phyloP scores from a whole-genome alignment of 2,888 invertebrate species.

The Pyrocoelia pectoralis region DNA sequence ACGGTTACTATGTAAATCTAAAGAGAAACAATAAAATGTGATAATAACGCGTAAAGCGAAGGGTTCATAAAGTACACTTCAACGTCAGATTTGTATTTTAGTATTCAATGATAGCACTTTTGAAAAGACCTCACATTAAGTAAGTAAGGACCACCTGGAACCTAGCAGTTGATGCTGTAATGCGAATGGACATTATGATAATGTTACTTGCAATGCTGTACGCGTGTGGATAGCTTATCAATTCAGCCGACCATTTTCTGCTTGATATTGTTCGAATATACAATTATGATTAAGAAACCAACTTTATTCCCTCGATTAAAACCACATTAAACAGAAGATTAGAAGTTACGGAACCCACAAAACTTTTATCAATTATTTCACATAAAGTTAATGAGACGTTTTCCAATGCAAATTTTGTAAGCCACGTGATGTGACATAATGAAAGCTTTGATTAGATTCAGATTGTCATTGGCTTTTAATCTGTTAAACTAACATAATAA shows the following conservation, averaged over 20 bases:
- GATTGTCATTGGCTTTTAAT: too few relatives aligned
- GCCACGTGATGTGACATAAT: too few relatives aligned
- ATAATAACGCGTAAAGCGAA: constrained; percentile 8
- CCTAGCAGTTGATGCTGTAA: constrained; percentile 35
- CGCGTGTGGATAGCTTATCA: constrained; percentile 31
- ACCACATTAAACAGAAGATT: background rate
- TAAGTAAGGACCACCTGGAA: constrained; percentile 37
- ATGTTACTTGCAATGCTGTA: constrained; percentile 35
- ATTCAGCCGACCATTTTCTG: constrained; percentile 26
- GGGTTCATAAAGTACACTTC: constrained; percentile 11
- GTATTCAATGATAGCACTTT: constrained; percentile 35
- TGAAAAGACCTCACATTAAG: constrained; percentile 38
- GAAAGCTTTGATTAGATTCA: too few relatives aligned
- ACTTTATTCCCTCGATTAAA: constrained; percentile 1
- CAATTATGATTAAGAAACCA: background rate
- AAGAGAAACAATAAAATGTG: constrained; percentile 5
- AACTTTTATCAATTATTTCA: background rate
- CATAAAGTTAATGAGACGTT: too few relatives aligned
- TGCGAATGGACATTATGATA: constrained; percentile 38
- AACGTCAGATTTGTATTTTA: constrained; percentile 22
- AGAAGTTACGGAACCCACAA: background rate
- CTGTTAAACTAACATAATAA: too few relatives aligned
- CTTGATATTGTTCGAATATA: constrained; percentile 1
- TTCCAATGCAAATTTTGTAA: too few relatives aligned
- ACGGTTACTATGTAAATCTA: constrained; percentile 1